Base-by-base conservation (phyloP, 92 coral and sea anemone species). In the Porites rus region DNA sequence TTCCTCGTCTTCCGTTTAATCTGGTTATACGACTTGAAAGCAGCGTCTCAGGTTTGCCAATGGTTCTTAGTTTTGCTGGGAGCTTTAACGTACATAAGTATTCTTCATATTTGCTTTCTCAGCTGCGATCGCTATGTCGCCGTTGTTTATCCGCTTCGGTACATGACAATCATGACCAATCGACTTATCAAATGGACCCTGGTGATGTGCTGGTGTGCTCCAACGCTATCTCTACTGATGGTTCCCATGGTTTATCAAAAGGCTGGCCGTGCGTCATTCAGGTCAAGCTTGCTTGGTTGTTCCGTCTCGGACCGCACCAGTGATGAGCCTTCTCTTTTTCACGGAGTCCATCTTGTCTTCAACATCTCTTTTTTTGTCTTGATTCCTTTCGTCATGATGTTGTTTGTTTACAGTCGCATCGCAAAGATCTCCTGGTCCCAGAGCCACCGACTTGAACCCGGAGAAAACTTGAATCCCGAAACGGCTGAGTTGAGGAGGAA, bases 81-180 rank as follows among this genome's bases (percentile, higher is more conserved):
- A 50, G 82, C 89, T 4, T 76, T 88, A 5, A 28, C 88, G 22
- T 87, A 94, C 28, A 76, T 94, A 50, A 92, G 96, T 7, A 84
- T 94, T n/a, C 84, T 80, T 62, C 98, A 96, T 13, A 83, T 96
- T 4, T 92, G 92, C 58, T 90, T 90, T 51, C 90, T 96, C 24
- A 96, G 98, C 63, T 77, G 93, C 51, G 98, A 96, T 78, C 98
- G 98, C 63, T 96, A 87, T 79, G 28, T 87, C 10, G 98, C 98
- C 10, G 94, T 96, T 14, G 59, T 88, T 54, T 75, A 84, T 25
- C 96, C 98, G 38, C 79, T 96, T 76, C 88, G 91, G 31, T 96
- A 96, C 82, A 77, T 59, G 2, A 51, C 72, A 7, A 66, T 91
- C 10, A 86, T 92, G 7, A 96, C 98, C 13, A 88, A 21, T 69